Conservation (phyloP, 2,888 invertebrate genomes). For the Limenitis camilla region DNA sequence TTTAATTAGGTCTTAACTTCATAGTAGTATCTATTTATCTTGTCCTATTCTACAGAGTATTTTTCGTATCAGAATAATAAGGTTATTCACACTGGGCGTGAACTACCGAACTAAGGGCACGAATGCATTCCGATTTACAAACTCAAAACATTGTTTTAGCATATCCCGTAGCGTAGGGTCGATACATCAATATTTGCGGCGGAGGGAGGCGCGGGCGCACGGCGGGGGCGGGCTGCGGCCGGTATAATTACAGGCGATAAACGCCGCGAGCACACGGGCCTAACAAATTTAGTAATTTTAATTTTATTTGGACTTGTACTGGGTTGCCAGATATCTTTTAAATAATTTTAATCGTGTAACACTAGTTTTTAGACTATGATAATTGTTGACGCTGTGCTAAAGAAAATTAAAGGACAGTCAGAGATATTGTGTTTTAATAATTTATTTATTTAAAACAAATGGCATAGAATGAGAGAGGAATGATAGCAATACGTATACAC, state of each 20-base stretch:
- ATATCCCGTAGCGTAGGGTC: constrained; percentile 43
- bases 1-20: too few species aligned
- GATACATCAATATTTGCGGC: constrained; percentile 58
- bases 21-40: neutral
- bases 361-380: too few species aligned
- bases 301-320: constrained; percentile 64
- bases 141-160: constrained; percentile 30
- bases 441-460: too few species aligned
- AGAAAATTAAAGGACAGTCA: too few species aligned
- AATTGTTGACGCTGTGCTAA: too few species aligned
- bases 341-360: too few species aligned
- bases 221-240: constrained; percentile 51
- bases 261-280: constrained; percentile 54
- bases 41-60: neutral
- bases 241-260: constrained; percentile 62
- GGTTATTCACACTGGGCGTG: constrained; percentile 17
- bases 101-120: constrained; percentile 21
- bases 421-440: too few species aligned
- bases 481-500: too few species aligned
- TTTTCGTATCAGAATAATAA: neutral
- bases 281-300: constrained; percentile 67
- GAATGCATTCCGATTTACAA: constrained; percentile 26
- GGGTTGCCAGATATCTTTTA: constrained; percentile 28
- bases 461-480: too few species aligned
- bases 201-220: constrained; percentile 36